Conservation (phyloP, 2,797 vertebrate species). For the Furcifer pardalis region DNA sequence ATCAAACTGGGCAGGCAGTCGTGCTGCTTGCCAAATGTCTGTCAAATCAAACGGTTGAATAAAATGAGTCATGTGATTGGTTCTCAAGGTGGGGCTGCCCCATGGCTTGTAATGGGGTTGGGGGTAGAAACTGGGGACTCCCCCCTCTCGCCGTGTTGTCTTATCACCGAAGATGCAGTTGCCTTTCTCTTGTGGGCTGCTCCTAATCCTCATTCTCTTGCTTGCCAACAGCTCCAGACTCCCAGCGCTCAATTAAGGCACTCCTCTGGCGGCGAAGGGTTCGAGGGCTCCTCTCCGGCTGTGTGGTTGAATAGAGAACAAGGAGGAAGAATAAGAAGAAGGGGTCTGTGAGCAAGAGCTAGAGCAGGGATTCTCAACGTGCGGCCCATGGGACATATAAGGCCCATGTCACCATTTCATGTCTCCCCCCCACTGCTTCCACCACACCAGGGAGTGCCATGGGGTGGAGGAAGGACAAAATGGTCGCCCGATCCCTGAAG, state of each 20-base stretch:
- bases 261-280: slow-evolving; percentile 68
- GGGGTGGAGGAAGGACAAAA: no score
- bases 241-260: slow-evolving; percentile 80
- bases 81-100: neutral
- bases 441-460: no score
- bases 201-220: slow-evolving; percentile 37
- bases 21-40: neutral
- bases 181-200: neutral
- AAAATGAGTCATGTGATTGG: neutral
- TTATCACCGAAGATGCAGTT: neutral
- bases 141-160: neutral
- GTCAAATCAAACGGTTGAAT: neutral
- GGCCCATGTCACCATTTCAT: no score
- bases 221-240: slow-evolving; percentile 73
- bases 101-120: neutral
- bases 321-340: neutral
- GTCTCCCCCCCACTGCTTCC: no score
- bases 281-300: slow-evolving; percentile 67
- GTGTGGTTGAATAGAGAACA: slow-evolving; percentile 45
- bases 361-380: no score
- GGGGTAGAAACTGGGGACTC: neutral
- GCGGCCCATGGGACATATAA: no score
- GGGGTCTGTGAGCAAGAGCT: neutral
- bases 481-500: no score
- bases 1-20: neutral